Evolutionary conservation across 1,140 invertebrate species (phyloP), one percentile per base, ranked within the genome.

Genomic region (Ostrea edulis): DNA sequence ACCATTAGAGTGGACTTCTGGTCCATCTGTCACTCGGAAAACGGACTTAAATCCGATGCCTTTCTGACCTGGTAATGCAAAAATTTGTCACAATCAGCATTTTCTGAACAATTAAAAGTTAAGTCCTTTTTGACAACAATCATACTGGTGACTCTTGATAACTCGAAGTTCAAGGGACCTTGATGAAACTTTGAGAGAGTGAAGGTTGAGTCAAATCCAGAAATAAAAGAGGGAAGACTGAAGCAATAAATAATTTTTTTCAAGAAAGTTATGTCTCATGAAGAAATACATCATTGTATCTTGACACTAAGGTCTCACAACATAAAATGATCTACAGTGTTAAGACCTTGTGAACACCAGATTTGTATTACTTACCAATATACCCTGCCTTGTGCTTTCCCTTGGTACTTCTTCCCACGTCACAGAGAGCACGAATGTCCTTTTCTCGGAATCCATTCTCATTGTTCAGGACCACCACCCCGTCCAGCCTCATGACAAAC

Each of bases 11-110:
- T 95, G 94, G n/a, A 95, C 92, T 87, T 95, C 94, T 84, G 95
- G 95, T 8, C 86, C 62, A 86, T 94, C 93, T 53, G 94, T 94
- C 9, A 95, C 92, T 20, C 93, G 87, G 88, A 95, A 95, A 65
- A 95, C 95, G 0, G 95, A 95, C 88, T 95, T 95, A 91, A 95
- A 95, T 8, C 95, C 95, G 89, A 95, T 95, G 44, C 95, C 95
- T 91, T 95, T 95, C 87, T 95, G 94, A 88, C 94, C 94, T 95
- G 88, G 11, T 20, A 54, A 52, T 52, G 20, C 20, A 52, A 82
- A n/a, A 83, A 35, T 22, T 29, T 77, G 7, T 77, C 35, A 44
- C 35, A 44, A n/a, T 44, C 35, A 44, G 35, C 35, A 1, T 5
- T 44, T 44, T 44, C 5, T 44, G 35, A 44, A 44, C 35, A 44